Percentiles rank a stretch among this genome's conserved stretches.
Conservation (phyloP, 2,113 vertebrate species). For the Eonycteris spelaea region DNA sequence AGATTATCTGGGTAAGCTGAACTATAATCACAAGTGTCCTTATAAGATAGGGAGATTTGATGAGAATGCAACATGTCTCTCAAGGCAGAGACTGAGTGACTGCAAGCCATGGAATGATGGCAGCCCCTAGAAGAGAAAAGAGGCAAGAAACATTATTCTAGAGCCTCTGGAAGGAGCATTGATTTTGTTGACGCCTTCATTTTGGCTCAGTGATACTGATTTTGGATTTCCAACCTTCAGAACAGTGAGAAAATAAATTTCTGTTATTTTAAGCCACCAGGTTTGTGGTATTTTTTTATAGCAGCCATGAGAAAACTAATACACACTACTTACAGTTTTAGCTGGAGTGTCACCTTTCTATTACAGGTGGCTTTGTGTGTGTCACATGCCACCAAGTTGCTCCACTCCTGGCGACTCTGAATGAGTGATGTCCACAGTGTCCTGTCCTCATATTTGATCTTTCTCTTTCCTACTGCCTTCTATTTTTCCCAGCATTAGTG, state of each 20-base stretch:
- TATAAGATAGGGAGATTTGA: not conserved
- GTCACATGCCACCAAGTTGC: no score
- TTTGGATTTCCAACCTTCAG: not conserved
- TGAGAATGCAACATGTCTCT: not conserved
- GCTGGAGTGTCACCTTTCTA: not conserved
- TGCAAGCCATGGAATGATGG: not conserved
- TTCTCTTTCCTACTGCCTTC: not conserved
- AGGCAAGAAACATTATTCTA: not conserved
- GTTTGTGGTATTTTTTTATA: not conserved
- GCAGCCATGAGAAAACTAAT: not conserved
- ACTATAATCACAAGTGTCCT: not conserved
- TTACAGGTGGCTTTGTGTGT: not conserved
- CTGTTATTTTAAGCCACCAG: not conserved
- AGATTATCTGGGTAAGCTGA: not conserved
- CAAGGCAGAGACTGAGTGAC: not conserved
- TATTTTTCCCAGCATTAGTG: not conserved
- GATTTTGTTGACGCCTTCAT: not conserved
- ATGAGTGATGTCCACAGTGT: not conserved
- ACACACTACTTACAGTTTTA: not conserved
- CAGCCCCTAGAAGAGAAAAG: not conserved
- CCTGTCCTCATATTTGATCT: not conserved
- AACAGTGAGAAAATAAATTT: not conserved
- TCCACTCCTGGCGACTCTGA: not conserved
- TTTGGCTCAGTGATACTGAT: not conserved
- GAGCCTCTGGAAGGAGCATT: not conserved